These are phyloP conservation scores for Globodera ellingtonae DNA, from an alignment of 1,140 invertebrate species.

Conservation along the genomic window DNA sequence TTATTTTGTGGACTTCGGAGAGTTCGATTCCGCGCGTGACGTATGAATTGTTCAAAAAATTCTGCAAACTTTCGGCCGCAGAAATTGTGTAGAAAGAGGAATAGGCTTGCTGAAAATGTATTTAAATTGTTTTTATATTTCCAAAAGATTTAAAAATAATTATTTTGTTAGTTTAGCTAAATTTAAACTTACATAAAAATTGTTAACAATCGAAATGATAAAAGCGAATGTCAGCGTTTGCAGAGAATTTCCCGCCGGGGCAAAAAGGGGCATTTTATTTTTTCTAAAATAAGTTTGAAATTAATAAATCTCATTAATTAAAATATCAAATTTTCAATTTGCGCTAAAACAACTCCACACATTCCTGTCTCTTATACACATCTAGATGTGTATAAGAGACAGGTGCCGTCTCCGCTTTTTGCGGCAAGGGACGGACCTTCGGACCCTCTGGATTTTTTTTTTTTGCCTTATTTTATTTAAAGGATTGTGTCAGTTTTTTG, in stretches of 20 bases:
- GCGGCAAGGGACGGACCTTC: no score
- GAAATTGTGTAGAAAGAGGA: conserved; percentile 49
- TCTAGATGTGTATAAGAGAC: no score
- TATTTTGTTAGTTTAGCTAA: background rate
- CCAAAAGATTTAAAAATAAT: background rate
- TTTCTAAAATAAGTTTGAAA: no score
- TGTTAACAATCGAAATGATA: conserved; percentile 10
- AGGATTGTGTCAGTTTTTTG: no score
- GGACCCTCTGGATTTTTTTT: no score
- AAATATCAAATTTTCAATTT: no score
- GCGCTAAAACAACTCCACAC: no score
- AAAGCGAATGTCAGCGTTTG: conserved; percentile 5
- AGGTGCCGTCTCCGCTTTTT: no score
- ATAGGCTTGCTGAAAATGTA: conserved; percentile 22
- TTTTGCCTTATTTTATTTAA: no score
- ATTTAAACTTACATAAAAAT: background rate
- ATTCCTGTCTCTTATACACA: no score
- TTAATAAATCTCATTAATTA: no score
- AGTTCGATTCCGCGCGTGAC: conserved; percentile 29
- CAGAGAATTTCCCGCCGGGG: conserved; percentile 13
- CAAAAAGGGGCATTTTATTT: background rate
- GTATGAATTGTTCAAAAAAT: conserved; percentile 51
- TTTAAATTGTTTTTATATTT: background rate
- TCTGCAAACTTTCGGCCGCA: conserved; percentile 42
- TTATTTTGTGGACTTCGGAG: background rate